Evolutionary conservation across 2,888 invertebrate species (phyloP), one percentile per base, ranked within the genome.

Genomic region (Scotopteryx bipunctaria): DNA sequence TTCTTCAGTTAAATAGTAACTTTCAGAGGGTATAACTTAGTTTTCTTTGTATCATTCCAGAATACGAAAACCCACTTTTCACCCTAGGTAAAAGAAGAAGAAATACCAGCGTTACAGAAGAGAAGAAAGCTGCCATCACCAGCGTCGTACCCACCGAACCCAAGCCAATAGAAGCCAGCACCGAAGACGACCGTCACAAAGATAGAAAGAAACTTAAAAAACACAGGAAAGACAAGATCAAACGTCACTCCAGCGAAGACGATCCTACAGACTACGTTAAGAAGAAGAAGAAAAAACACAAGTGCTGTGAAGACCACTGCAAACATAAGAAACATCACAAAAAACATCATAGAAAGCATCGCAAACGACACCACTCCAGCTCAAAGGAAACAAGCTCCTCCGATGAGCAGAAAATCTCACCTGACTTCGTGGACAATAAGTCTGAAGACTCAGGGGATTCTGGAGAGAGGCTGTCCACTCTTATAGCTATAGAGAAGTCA

Each of bases 41-140:
- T 27, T 27, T 11, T 9, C 9, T 11, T 11, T 4, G 9, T 27
- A 8, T 27, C 25, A 25, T 25, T 91, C 3, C 90, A 96, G 97
- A 95, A 81, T 95, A 96, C 71, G 95, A 96, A 81, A 96, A 96
- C 79, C 96, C 96, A 2, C 78, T 97, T 11, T 89, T 95, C 63
- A 94, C 94, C 4, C 81, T 96, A 53, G 94, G 95, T 19, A 96
- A 96, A 78, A 91, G 96, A 63, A 93, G 95, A 73, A 91, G 96
- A 59, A 93, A 95, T 54, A 93, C 94, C 2, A 94, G 94, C 9
- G 89, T 91, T 32, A 91, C 92, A 29, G 93, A 93, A 61, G 93
- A 92, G n/a, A 93, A 91, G 72, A 91, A 83, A 69, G 62, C 67
- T 1, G 37, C 59, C 62, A 23, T 5, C 33, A 66, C 63, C 37